A percentile compares a stretch with the other conserved stretches of the same genome.
Conservation (phyloP, 2,888 invertebrate genomes). For the Torymus aiolomorphi region DNA sequence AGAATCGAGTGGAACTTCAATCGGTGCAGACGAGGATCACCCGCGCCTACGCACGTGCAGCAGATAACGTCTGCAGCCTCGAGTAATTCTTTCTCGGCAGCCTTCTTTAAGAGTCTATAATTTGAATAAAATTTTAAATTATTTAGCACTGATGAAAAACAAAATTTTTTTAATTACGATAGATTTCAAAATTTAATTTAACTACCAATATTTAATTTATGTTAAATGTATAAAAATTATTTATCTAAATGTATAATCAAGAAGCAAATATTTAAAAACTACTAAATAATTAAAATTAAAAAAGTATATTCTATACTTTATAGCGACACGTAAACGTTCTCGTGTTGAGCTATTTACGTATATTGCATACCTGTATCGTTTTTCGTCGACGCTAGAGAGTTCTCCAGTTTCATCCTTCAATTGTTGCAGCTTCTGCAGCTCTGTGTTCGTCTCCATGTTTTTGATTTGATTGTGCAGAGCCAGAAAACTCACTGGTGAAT, state of each 20-base stretch:
- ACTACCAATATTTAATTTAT: too few species aligned
- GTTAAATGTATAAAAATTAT: background rate
- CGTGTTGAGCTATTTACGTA: background rate
- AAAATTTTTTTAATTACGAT: too few species aligned
- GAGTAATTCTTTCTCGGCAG: constrained; percentile 91
- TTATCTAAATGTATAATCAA: background rate
- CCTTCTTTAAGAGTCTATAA: constrained; percentile 84
- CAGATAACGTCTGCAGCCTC: constrained; percentile 99
- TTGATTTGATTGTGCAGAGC: constrained; percentile 98
- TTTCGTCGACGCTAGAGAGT: constrained; percentile 95
- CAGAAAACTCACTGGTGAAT: constrained; percentile 96
- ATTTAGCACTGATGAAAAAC: too few species aligned
- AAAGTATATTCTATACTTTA: too few species aligned
- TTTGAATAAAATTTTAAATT: background rate
- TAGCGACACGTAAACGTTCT: too few species aligned
- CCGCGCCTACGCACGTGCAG: constrained; percentile 99
- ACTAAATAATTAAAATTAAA: too few species aligned
- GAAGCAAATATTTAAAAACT: too few species aligned
- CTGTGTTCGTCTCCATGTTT: constrained; percentile 94
- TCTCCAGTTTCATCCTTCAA: constrained; percentile 99
- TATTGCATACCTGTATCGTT: constrained; percentile 83
- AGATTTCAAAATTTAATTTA: too few species aligned
- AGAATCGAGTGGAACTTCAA: constrained; percentile 97
- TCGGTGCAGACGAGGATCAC: constrained; percentile 94
- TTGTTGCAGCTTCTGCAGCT: constrained; percentile 95